Conservation (phyloP, 2,888 invertebrate species). For the Mesorhabditis belari region DNA sequence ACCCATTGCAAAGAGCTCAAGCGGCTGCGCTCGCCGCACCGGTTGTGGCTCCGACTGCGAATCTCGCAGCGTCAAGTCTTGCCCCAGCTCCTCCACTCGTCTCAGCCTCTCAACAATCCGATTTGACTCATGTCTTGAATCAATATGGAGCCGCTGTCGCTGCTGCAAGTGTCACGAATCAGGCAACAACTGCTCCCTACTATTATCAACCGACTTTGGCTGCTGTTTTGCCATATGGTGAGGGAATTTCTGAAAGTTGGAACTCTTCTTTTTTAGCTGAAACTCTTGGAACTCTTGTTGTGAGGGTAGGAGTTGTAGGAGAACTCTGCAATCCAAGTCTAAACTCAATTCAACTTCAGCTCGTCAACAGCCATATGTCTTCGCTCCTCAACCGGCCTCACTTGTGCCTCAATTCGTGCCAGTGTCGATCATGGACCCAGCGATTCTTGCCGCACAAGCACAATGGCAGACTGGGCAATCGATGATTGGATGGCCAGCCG, state of each 20-base stretch:
- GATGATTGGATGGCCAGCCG: neutral
- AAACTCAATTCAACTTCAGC: conserved; percentile 6
- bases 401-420: conserved; percentile 36
- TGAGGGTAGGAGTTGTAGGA: too few relatives aligned
- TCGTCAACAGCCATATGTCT: conserved; percentile 21
- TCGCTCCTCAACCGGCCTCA: conserved; percentile 5
- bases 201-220: conserved; percentile 42
- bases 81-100: neutral
- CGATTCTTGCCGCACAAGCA: conserved; percentile 10
- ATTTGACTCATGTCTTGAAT: conserved; percentile 17
- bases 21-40: neutral
- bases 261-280: neutral
- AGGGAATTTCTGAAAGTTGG: neutral
- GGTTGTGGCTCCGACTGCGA: neutral
- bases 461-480: neutral
- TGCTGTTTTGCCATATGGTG: conserved; percentile 42
- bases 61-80: neutral
- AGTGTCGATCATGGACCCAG: conserved; percentile 43
- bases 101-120: conserved; percentile 7
- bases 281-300: neutral
- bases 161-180: conserved; percentile 13
- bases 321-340: too few relatives aligned
- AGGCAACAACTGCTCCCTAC: conserved; percentile 26
- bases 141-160: conserved; percentile 21
- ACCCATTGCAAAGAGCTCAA: conserved; percentile 3